phyloP scores from a whole-genome alignment of 2,888 invertebrate species.

The Hemaris fuciformis region DNA sequence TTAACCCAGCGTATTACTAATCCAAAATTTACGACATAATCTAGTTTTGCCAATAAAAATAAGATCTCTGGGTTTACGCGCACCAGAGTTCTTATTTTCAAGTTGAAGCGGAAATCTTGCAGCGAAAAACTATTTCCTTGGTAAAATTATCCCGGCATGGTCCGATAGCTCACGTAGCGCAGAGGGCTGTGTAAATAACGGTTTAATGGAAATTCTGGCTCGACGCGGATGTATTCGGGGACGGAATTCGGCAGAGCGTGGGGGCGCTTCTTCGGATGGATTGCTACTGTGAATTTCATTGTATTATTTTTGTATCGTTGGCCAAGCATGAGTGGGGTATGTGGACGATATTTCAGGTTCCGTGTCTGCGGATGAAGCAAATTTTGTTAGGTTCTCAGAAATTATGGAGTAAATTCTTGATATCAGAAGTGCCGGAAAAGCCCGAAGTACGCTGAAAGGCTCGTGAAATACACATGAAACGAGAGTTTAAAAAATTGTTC shows the following conservation, averaged over 20 bases:
- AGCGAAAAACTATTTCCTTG: slow-evolving; percentile 56
- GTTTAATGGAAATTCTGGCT: slow-evolving; percentile 69
- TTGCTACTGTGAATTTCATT: background rate
- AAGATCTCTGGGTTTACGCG: slow-evolving; percentile 15
- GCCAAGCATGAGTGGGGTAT: no score
- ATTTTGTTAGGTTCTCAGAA: no score
- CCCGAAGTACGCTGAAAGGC: no score
- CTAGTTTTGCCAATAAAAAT: slow-evolving; percentile 16
- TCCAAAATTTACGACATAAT: background rate
- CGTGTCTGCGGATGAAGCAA: no score
- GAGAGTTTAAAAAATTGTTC: no score
- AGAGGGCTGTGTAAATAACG: slow-evolving; percentile 69
- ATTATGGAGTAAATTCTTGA: no score
- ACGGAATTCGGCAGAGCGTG: slow-evolving; percentile 12
- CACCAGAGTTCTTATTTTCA: slow-evolving; percentile 11
- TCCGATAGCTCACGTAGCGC: slow-evolving; percentile 50
- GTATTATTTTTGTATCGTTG: background rate
- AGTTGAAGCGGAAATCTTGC: slow-evolving; percentile 34
- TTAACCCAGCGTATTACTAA: background rate
- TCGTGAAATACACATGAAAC: no score
- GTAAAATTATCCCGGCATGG: slow-evolving; percentile 53
- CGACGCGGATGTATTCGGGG: slow-evolving; percentile 42
- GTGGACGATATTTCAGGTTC: no score
- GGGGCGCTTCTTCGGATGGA: background rate
- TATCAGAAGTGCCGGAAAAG: no score